Percentiles rank a stretch among this genome's conserved stretches.
phyloP scores from a whole-genome alignment of 1,140 invertebrate species.

The Drosophila pruinosa region DNA sequence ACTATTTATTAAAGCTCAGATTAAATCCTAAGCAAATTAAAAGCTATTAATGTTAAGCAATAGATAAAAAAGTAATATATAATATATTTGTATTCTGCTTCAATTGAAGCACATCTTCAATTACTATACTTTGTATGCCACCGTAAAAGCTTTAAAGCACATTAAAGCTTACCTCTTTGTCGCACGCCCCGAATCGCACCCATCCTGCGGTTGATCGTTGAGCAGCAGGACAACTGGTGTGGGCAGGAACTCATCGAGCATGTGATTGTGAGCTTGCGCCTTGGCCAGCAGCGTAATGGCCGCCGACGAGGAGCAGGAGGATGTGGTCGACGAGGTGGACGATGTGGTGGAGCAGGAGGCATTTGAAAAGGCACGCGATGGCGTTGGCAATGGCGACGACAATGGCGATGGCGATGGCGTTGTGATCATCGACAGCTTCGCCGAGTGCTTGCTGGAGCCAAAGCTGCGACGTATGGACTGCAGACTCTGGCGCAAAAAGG shows the following conservation, averaged over 20 bases:
- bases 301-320: slow-evolving; percentile 33
- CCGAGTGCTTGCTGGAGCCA: slow-evolving; percentile 45
- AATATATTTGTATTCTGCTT: no score
- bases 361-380: slow-evolving; percentile 1
- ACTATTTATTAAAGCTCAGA: no score
- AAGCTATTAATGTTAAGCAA: no score
- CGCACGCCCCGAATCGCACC: neutral
- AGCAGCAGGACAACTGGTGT: slow-evolving; percentile 41
- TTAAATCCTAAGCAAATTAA: no score
- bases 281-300: slow-evolving; percentile 32
- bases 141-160: neutral
- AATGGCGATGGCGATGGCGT: slow-evolving; percentile 5
- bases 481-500: slow-evolving; percentile 61
- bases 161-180: slow-evolving; percentile 14
- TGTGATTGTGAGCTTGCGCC: slow-evolving; percentile 41
- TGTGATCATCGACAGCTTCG: slow-evolving; percentile 22
- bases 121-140: neutral
- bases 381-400: neutral
- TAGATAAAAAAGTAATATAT: no score
- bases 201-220: slow-evolving; percentile 24
- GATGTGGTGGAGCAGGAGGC: slow-evolving; percentile 20
- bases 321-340: slow-evolving; percentile 20
- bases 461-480: slow-evolving; percentile 68
- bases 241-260: slow-evolving; percentile 38
- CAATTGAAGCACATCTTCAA: no score